These are phyloP conservation scores for Corapipo altera DNA, from an alignment of 2,113 vertebrate genomes.

Conservation along the genomic window DNA sequence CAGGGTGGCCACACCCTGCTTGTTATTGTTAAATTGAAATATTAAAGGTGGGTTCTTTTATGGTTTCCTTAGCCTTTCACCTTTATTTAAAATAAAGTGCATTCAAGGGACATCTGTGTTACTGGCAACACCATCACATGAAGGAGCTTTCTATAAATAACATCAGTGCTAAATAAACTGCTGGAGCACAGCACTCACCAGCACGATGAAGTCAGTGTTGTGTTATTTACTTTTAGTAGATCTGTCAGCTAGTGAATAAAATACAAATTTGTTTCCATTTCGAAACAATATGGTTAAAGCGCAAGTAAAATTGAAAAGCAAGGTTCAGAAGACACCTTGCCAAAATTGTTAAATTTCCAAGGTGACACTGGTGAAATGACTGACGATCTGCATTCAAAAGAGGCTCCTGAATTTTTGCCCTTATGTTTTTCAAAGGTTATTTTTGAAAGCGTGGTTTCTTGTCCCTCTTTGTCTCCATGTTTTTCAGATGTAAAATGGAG, in stretches of 20 bases:
- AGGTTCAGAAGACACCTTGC: background rate
- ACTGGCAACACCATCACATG: constrained; percentile 44
- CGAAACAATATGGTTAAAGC: background rate
- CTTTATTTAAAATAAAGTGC: constrained; percentile 50
- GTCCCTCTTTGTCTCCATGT: background rate
- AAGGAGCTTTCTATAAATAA: constrained; percentile 57
- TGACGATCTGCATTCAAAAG: background rate
- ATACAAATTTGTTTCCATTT: background rate
- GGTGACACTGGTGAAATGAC: background rate
- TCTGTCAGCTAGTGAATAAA: background rate
- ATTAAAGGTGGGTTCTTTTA: constrained; percentile 53
- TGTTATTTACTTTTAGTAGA: background rate
- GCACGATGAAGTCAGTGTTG: background rate
- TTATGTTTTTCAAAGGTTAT: fast-evolving
- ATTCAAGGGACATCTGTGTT: constrained; percentile 54
- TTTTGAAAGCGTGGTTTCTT: background rate
- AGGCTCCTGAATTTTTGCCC: background rate
- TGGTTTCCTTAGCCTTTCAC: constrained; percentile 63
- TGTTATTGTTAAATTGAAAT: constrained; percentile 72
- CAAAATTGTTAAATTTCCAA: background rate
- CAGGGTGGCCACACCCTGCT: constrained; percentile 62
- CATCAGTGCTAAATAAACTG: constrained; percentile 21
- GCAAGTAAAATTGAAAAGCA: background rate
- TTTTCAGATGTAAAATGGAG: background rate
- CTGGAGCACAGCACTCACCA: background rate